phyloP scores from a whole-genome alignment of 2,888 invertebrate species.

The Polydesmus complanatus region DNA sequence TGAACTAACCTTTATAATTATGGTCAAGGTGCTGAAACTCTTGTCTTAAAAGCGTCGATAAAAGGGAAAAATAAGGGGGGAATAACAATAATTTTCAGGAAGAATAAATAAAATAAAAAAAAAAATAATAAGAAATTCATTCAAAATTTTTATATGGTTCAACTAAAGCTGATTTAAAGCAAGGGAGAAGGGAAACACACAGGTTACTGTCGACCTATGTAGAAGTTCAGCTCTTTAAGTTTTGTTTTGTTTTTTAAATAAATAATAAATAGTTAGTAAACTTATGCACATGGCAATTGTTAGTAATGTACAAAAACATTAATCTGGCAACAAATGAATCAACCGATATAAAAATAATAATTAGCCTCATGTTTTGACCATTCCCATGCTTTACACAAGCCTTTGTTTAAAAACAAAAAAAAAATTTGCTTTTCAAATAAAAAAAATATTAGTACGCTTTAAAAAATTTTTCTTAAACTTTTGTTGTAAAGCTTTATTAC shows the following conservation, averaged over 20 bases:
- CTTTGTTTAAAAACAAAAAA: neutral
- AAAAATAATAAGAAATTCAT: neutral
- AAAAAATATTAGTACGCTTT: neutral
- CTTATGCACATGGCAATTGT: neutral
- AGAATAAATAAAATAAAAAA: neutral
- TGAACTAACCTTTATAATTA: conserved; percentile 7
- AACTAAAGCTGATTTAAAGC: conserved; percentile 2
- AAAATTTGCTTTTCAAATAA: neutral
- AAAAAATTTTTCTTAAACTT: neutral
- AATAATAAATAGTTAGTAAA: neutral
- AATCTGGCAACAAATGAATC: neutral
- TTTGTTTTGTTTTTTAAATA: conserved; percentile 5
- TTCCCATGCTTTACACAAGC: neutral
- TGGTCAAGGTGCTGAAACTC: neutral
- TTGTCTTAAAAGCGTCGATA: neutral
- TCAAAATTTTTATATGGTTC: neutral
- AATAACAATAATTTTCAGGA: neutral
- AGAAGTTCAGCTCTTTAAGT: conserved; percentile 5
- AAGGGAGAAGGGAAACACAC: conserved; percentile 5
- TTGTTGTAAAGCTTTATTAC: conserved; percentile 10
- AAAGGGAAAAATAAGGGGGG: neutral
- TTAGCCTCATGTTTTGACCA: no score
- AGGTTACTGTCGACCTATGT: conserved; percentile 13
- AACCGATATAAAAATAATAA: neutral
- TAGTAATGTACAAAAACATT: neutral